Conservation (phyloP, 2,888 invertebrate species). For the Hoplodrina ambigua region DNA sequence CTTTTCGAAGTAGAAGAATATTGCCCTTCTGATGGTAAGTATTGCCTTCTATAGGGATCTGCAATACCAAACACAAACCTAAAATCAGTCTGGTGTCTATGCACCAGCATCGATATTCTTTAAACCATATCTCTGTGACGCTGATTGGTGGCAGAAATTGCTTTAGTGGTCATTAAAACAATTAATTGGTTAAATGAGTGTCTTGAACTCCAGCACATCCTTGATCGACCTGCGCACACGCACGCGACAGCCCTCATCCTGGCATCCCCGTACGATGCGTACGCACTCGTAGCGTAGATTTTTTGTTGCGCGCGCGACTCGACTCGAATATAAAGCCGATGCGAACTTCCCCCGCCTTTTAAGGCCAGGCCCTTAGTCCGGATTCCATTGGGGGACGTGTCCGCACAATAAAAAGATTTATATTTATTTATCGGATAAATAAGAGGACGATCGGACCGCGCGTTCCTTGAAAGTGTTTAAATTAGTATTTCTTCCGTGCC, state of each 20-base stretch:
- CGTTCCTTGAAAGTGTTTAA: constrained; percentile 80
- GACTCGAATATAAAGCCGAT: constrained; percentile 81
- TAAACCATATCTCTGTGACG: too few relatives aligned
- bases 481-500: constrained; percentile 78
- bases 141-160: too few relatives aligned
- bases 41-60: too few relatives aligned
- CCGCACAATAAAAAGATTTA: constrained; percentile 84
- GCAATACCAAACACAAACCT: background rate
- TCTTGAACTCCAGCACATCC: constrained; percentile 32
- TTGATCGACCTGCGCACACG: constrained; percentile 56
- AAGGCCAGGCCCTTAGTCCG: constrained; percentile 83
- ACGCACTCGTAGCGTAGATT: constrained; percentile 86
- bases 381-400: constrained; percentile 86
- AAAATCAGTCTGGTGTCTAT: too few relatives aligned
- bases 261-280: constrained; percentile 83
- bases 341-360: constrained; percentile 85
- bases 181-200: background rate
- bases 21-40: too few relatives aligned
- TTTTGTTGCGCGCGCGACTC: constrained; percentile 80
- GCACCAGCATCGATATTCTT: too few relatives aligned
- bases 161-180: background rate
- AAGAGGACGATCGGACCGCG: constrained; percentile 71
- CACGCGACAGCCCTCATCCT: constrained; percentile 69
- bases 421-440: constrained; percentile 85
- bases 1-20: too few relatives aligned